phyloP scores from a whole-genome alignment of 2,888 invertebrate species.

The Brachyptera risi region DNA sequence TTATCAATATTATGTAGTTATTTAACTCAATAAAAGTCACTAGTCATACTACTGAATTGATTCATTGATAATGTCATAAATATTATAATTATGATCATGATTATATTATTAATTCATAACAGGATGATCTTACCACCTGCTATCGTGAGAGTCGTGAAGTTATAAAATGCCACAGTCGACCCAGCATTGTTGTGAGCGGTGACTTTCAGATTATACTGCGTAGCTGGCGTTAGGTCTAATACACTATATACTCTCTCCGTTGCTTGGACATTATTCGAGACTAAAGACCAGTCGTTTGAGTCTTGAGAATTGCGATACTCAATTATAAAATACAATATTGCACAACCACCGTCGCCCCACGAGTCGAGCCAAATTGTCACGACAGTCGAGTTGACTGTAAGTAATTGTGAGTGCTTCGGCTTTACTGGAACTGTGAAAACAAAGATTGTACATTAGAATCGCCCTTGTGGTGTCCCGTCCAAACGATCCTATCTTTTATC shows the following conservation, averaged over 20 bases:
- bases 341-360: conserved; percentile 87
- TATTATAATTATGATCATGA: too few species aligned
- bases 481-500: too few species aligned
- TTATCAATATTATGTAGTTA: too few species aligned
- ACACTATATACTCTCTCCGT: conserved; percentile 79
- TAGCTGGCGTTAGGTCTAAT: conserved; percentile 69
- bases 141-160: conserved; percentile 76
- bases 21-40: too few species aligned
- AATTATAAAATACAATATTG: conserved; percentile 78
- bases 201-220: conserved; percentile 68
- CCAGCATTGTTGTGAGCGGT: conserved; percentile 86
- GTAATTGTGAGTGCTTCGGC: conserved; percentile 74
- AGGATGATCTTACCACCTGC: conserved; percentile 59
- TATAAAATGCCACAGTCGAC: conserved; percentile 74
- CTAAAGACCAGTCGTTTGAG: conserved; percentile 62
- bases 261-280: conserved; percentile 76
- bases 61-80: too few species aligned
- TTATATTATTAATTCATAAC: not conserved
- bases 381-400: conserved; percentile 80
- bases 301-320: conserved; percentile 67
- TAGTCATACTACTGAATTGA: too few species aligned
- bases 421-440: conserved; percentile 64
- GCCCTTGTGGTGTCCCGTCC: too few species aligned
- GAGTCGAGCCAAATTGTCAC: conserved; percentile 82
- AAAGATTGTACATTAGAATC: too few species aligned